phyloP scores from a whole-genome alignment of 2,113 vertebrate species.

The Thamnophis sirtalis region DNA sequence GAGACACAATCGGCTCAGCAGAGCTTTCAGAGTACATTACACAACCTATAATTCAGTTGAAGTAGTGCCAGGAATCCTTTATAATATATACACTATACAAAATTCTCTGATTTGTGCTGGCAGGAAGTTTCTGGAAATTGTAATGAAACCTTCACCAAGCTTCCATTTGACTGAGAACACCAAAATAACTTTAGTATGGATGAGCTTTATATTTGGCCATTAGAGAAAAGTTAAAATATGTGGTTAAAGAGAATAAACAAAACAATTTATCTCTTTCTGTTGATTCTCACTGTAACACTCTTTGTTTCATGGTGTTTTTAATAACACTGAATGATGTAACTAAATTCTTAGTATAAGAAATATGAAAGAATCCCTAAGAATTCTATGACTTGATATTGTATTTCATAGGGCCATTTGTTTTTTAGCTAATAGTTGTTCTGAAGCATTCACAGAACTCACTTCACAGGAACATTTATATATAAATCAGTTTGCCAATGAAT shows the following conservation, averaged over 20 bases:
- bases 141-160: background rate
- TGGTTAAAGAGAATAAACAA: background rate
- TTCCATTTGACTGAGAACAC: slow-evolving; percentile 35
- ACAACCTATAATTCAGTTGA: slow-evolving; percentile 26
- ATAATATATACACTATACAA: slow-evolving; percentile 20
- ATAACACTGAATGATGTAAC: background rate
- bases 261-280: background rate
- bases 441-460: background rate
- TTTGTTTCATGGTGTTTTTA: background rate
- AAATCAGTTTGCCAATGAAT: background rate
- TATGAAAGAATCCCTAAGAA: background rate
- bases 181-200: slow-evolving; percentile 17
- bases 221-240: background rate
- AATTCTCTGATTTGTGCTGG: slow-evolving; percentile 37
- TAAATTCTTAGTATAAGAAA: background rate
- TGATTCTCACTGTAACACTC: background rate
- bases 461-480: background rate
- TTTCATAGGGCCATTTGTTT: background rate
- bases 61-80: slow-evolving; percentile 35
- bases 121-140: slow-evolving; percentile 9
- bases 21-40: slow-evolving; percentile 40
- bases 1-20: slow-evolving; percentile 34
- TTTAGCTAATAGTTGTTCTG: background rate
- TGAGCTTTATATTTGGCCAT: background rate
- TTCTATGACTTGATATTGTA: background rate